Base-by-base conservation (phyloP, 2,113 vertebrate species). In the Crocuta crocuta region DNA sequence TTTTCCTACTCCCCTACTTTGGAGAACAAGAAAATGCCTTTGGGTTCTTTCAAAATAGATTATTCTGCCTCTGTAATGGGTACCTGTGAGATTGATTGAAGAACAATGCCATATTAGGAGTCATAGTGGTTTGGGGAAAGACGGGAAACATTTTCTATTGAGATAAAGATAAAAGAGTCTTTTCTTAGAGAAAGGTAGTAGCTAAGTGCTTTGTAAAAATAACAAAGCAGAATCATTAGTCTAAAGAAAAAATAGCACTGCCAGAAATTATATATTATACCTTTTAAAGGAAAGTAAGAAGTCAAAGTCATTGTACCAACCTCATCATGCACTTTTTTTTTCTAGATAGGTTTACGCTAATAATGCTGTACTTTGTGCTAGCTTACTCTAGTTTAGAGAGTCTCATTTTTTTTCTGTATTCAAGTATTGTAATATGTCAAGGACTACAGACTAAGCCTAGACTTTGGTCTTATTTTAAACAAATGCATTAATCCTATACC, bases 201-300 rank as follows among this genome's bases (percentile, higher is more conserved):
- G 96, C 96, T 97, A 97, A 95, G 88, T 94, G 68, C 94, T 96
- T 97, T 97, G 95, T 89, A 95, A 97, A 97, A 97, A 91, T 98
- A 97, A 97, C 92, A 98, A 98, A 97, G 97, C 70, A 81, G 63
- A 35, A 96, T 97, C 97, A 96, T 97, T 97, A 98, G 95, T 91
- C 84, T 94, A 93, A 96, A 96, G 96, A 91, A 97, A 96, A 98
- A 97, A 90, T 43, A 91, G 55, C 87, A 92, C 92, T 89, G 71
- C 90, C 95, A 98, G 92, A 97, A 97, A 97, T 98, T 97, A 96
- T 74, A 93, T 97, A 96, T 94, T 97, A 95, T 7, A 61, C 66
- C n/a, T 96, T 96, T 98, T 97, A 97, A 95, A 96, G 66, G 63
- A 94, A 98, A 97, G 82, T 84, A 98, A 97, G 53, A 98, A 94